Evolutionary conservation across 2,797 vertebrate species (phyloP).

Genomic region (Hippocampus kuda): DNA sequence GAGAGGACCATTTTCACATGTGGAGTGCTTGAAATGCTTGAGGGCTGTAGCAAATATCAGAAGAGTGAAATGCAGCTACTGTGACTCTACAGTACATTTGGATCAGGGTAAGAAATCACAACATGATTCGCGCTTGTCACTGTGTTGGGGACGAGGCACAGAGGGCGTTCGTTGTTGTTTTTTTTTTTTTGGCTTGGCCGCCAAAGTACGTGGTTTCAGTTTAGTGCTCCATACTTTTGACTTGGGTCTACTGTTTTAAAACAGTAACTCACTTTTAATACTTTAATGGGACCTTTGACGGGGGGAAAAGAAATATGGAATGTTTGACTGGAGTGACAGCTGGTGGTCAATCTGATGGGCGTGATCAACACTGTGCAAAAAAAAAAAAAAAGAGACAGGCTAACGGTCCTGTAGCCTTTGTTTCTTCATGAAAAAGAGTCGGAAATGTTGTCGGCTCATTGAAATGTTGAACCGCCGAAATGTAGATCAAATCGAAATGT

Average conservation of each 20-base stretch:
- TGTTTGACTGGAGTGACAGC: neutral
- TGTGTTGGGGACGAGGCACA: constrained; percentile 1
- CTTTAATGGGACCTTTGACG: constrained; percentile 15
- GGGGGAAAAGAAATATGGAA: constrained; percentile 3
- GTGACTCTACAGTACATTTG: constrained; percentile 13
- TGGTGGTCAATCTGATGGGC: neutral
- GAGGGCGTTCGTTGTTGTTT: neutral
- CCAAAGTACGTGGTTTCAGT: constrained; percentile 8
- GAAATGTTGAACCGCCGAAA: constrained; percentile 9
- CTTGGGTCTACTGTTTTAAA: constrained; percentile 23
- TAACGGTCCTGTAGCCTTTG: constrained; percentile 17
- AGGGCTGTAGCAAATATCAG: neutral
- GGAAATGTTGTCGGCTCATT: neutral
- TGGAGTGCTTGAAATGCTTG: constrained; percentile 5
- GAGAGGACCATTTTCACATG: neutral
- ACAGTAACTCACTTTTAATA: constrained; percentile 25
- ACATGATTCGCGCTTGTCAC: constrained; percentile 8
- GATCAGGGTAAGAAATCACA: constrained; percentile 6
- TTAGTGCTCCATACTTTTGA: constrained; percentile 16
- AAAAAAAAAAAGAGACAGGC: constrained; percentile 11
- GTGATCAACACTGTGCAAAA: constrained; percentile 6
- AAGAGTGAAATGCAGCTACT: constrained; percentile 25
- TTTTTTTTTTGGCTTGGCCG: neutral
- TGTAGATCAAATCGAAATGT: constrained; percentile 35
- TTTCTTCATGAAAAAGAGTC: constrained; percentile 13